Conservation (phyloP, 2,113 vertebrate genomes). For the Tyrannus savana region DNA sequence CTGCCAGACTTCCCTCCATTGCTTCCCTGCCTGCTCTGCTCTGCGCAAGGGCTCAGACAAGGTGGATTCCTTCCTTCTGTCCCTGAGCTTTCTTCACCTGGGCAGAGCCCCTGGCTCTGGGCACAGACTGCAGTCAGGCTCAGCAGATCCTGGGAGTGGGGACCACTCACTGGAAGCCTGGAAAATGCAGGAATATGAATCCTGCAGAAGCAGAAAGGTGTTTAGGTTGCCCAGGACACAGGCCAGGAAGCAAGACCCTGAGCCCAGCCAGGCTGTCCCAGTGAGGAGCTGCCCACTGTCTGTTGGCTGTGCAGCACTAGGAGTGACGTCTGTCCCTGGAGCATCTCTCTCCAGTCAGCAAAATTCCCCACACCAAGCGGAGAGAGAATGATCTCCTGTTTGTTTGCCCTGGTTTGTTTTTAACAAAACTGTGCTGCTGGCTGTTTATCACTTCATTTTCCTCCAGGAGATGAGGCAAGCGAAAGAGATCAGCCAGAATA, state of each 20-base stretch:
- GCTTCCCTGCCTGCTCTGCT: background rate
- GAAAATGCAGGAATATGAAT: background rate
- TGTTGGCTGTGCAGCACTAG: background rate
- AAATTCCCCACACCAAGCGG: background rate
- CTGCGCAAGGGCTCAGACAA: background rate
- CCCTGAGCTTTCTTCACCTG: background rate
- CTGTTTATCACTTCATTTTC: slow-evolving; percentile 64
- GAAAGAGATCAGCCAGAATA: slow-evolving; percentile 66
- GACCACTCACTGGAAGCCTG: background rate
- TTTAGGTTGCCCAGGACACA: background rate
- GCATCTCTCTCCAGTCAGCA: background rate
- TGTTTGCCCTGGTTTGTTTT: slow-evolving; percentile 60
- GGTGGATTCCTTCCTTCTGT: background rate
- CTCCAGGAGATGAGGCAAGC: slow-evolving; percentile 63
- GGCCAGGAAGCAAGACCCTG: background rate
- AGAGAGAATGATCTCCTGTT: slow-evolving; percentile 15
- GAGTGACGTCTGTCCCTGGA: background rate
- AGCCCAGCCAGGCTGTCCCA: background rate
- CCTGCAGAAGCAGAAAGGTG: background rate
- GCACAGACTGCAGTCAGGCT: background rate
- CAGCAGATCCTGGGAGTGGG: background rate
- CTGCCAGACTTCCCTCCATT: background rate
- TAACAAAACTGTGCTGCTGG: slow-evolving; percentile 58
- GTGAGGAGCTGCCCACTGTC: background rate
- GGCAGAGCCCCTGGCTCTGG: background rate